Evolutionary conservation across 1,140 invertebrate species (phyloP).

Genomic region (Pectinophora gossypiella): DNA sequence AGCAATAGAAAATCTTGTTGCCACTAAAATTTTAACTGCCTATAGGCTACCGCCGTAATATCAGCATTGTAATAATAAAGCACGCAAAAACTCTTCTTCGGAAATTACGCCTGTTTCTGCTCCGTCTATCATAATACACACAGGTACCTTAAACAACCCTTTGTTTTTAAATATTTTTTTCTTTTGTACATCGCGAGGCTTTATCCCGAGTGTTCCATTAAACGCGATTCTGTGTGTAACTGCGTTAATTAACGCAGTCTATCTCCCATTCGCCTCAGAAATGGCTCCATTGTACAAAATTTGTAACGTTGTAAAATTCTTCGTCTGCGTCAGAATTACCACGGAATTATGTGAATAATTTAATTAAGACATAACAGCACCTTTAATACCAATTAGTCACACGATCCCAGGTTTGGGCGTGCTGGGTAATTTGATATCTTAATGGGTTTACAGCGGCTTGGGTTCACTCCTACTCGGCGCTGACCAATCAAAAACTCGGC

Average conservation of each 20-base stretch:
- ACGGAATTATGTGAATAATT: constrained; percentile 62
- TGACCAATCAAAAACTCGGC: constrained; percentile 49
- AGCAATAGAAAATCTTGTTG: constrained; percentile 3
- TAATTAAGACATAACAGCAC: constrained; percentile 68
- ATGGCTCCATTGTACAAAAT: constrained; percentile 57
- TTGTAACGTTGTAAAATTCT: constrained; percentile 61
- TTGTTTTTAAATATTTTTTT: too few species aligned
- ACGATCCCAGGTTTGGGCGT: constrained; percentile 61
- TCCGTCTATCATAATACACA: too few species aligned
- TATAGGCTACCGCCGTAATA: too few species aligned
- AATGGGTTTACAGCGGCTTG: constrained; percentile 57
- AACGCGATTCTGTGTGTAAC: constrained; percentile 31
- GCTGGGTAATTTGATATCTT: constrained; percentile 60
- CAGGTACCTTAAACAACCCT: too few species aligned
- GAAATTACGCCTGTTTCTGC: too few species aligned
- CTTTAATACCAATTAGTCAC: constrained; percentile 68
- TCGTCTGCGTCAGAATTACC: constrained; percentile 48
- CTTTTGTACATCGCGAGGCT: too few species aligned
- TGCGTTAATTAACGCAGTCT: constrained; percentile 46
- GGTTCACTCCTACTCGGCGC: constrained; percentile 42
- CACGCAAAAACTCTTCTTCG: too few species aligned
- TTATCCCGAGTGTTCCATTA: too few species aligned
- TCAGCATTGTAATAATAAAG: too few species aligned
- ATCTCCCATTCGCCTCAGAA: constrained; percentile 59
- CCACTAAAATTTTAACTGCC: not conserved